Percentiles rank a stretch among this genome's conserved stretches.
Conservation (phyloP, 1,140 invertebrate species). For the Helicoverpa zea region DNA sequence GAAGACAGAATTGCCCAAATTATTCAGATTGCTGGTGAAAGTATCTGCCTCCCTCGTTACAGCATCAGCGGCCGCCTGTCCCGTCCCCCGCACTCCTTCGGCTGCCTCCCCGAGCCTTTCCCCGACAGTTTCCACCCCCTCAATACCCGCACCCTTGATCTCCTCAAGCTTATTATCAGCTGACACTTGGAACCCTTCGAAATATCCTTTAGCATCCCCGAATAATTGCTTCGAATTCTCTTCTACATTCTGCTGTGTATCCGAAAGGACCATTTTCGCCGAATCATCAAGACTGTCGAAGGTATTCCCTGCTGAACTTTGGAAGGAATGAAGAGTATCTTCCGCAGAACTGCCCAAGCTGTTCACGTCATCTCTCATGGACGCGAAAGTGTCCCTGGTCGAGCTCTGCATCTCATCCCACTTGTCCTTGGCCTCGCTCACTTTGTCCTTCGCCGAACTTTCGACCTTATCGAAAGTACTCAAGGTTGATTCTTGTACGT, state of each 20-base stretch:
- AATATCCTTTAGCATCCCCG: conserved; percentile 69
- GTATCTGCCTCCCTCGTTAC: conserved; percentile 71
- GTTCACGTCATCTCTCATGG: conserved; percentile 74
- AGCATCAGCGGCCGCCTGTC: conserved; percentile 63
- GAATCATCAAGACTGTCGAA: conserved; percentile 83
- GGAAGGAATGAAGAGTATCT: conserved; percentile 80
- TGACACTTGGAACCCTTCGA: conserved; percentile 81
- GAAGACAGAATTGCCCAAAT: conserved; percentile 80
- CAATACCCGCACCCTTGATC: conserved; percentile 68
- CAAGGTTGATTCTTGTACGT: conserved; percentile 78
- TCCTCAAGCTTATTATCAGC: conserved; percentile 81
- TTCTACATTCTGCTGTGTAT: conserved; percentile 60
- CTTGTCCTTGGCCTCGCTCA: conserved; percentile 68
- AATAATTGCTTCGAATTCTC: conserved; percentile 71
- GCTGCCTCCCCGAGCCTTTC: conserved; percentile 65
- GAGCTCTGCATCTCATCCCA: conserved; percentile 81
- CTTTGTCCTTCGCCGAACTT: conserved; percentile 79
- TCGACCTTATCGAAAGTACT: conserved; percentile 80
- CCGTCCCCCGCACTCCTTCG: conserved; percentile 60
- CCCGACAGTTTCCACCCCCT: conserved; percentile 66
- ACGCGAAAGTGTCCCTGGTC: conserved; percentile 77
- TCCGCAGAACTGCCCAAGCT: conserved; percentile 76
- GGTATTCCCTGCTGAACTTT: conserved; percentile 82
- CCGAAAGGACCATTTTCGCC: conserved; percentile 63
- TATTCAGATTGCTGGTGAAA: conserved; percentile 78